Evolutionary conservation across 2,888 invertebrate species (phyloP).

Genomic region (Sturmia bella): DNA sequence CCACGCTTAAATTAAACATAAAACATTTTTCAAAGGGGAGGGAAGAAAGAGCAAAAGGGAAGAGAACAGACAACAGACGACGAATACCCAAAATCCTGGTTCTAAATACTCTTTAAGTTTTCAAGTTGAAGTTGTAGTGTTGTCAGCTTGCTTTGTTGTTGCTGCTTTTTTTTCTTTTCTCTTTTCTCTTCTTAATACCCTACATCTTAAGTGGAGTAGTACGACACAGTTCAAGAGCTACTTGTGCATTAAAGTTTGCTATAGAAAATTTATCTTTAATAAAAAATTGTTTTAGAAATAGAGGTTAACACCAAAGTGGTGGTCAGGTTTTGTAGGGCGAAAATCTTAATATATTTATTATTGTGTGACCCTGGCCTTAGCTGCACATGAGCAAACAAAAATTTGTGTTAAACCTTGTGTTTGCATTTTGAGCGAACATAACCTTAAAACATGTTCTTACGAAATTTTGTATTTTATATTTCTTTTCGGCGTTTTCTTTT

Average conservation of each 20-base stretch:
- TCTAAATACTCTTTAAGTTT: conserved; percentile 54
- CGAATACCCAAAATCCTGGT: conserved; percentile 32
- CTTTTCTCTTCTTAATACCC: not conserved
- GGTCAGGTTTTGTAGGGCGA: no score
- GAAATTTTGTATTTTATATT: no score
- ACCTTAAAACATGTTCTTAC: no score
- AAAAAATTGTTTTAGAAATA: no score
- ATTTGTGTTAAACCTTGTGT: not conserved
- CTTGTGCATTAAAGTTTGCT: no score
- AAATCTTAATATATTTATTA: no score
- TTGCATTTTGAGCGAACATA: not conserved
- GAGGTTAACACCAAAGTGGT: no score
- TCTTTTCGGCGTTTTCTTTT: no score
- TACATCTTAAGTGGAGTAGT: not conserved
- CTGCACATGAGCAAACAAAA: not conserved
- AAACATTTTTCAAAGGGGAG: conserved; percentile 8
- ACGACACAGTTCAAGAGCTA: no score
- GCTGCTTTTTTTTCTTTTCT: not conserved
- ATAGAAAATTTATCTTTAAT: no score
- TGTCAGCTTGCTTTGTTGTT: no score
- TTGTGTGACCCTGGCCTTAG: not conserved
- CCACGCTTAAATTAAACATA: conserved; percentile 44
- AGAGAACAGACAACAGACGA: not conserved
- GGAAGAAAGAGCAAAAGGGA: not conserved
- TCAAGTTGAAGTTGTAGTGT: conserved; percentile 57